A percentile compares a stretch with the other conserved stretches of the same genome.
phyloP scores from a whole-genome alignment of 2,113 vertebrate species.

The Xiphophorus couchianus region DNA sequence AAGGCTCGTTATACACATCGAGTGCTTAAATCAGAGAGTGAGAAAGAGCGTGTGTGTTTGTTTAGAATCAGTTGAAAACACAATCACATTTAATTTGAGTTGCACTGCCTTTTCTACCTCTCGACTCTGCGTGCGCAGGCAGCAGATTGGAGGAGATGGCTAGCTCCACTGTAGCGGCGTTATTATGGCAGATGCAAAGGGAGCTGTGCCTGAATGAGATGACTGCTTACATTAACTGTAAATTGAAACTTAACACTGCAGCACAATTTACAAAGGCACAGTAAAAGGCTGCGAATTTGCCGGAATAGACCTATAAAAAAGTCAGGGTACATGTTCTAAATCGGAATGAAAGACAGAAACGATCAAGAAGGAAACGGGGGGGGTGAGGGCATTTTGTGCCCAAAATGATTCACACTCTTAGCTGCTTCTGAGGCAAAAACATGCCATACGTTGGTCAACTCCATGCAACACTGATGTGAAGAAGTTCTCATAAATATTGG shows the following conservation, averaged over 20 bases:
- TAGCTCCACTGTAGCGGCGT: slow-evolving; percentile 34
- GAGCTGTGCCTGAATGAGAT: slow-evolving; percentile 40
- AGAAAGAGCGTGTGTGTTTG: slow-evolving; percentile 48
- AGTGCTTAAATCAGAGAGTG: slow-evolving; percentile 44
- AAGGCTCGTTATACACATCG: slow-evolving; percentile 57
- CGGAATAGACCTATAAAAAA: slow-evolving; percentile 57
- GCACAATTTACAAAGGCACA: slow-evolving; percentile 66
- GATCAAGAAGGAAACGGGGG: slow-evolving; percentile 60
- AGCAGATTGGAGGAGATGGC: slow-evolving; percentile 50
- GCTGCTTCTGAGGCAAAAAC: neutral
- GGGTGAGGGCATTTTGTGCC: slow-evolving; percentile 15
- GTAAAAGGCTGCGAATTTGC: slow-evolving; percentile 56
- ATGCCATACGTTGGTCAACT: no score
- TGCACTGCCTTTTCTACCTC: slow-evolving; percentile 35
- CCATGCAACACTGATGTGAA: no score
- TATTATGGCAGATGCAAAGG: slow-evolving; percentile 37
- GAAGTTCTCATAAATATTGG: neutral
- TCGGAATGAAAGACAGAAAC: slow-evolving; percentile 68
- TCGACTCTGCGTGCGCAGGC: slow-evolving; percentile 43
- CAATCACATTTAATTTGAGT: slow-evolving; percentile 56
- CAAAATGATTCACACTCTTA: no score
- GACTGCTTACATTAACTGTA: slow-evolving; percentile 59
- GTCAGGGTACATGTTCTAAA: slow-evolving; percentile 60
- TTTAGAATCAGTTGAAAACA: slow-evolving; percentile 55
- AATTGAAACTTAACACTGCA: slow-evolving; percentile 73